Base-by-base conservation (phyloP, 1,140 invertebrate species). In the Drosophila repletoides region DNA sequence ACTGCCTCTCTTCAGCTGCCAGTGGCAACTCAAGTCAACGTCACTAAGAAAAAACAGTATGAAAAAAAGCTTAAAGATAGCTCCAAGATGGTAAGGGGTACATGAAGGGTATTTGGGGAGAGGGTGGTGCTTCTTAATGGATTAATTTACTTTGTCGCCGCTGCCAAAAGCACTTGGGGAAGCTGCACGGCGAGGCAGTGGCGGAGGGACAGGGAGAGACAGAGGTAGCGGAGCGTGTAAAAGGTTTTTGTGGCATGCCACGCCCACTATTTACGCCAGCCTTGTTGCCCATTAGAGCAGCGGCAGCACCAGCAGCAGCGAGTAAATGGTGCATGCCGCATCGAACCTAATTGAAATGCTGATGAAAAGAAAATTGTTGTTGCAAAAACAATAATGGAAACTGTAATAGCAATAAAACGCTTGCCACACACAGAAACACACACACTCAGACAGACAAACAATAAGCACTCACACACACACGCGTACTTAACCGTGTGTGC, bases 91-190 rank as follows among this genome's bases (percentile, higher is more conserved):
- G 10, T n/a, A 14, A 40, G 24, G 22, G 34, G 19, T 10, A 22
- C n/a, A n/a, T n/a, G n/a, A n/a, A n/a, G n/a, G n/a, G n/a, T n/a
- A n/a, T n/a, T n/a, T n/a, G n/a, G n/a, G n/a, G n/a, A n/a, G n/a
- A 15, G 17, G 15, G 12, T 26, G 19, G 46, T 69, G 51, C 31
- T 21, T 29, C 60, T 68, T 83, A 83, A 83, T 83, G 79, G 79
- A 83, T 83, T 83, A 83, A 83, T 83, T 83, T 83, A 83, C 79
- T 83, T 83, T 83, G 79, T 83, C 80, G 79, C 79, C 76, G 79
- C 68, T 76, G 61, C 56, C 56, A 63, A 55, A 72, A 77, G 67
- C 52, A 71, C 60, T 83, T 76, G 77, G 65, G 67, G 81, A 69
- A 61, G n/a, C 65, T 63, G 59, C 19, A 9, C 6, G 15, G 26